These are phyloP conservation scores for Nemotelus nigrinus DNA, from an alignment of 2,888 invertebrate species.

Conservation along the genomic window DNA sequence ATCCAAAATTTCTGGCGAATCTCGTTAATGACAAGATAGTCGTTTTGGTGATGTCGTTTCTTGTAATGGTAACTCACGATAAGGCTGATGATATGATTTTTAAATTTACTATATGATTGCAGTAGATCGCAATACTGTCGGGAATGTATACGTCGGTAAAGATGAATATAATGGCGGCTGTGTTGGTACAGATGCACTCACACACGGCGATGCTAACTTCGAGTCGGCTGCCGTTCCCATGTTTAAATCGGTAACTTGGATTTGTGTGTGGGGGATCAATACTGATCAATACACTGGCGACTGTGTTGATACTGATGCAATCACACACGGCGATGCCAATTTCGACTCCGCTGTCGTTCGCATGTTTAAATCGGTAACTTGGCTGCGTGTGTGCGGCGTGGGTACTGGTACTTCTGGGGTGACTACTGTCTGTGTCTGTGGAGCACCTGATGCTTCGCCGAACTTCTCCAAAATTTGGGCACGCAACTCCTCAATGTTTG, in stretches of 20 bases:
- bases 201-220: too few relatives aligned
- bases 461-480: conserved; percentile 2
- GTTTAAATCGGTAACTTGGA: too few relatives aligned
- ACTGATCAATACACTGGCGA: background rate
- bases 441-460: conserved; percentile 17
- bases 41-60: conserved; percentile 46
- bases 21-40: conserved; percentile 46
- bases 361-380: conserved; percentile 10
- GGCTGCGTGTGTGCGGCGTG: conserved; percentile 15
- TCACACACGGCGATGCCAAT: too few relatives aligned
- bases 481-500: conserved; percentile 13
- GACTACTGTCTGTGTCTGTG: too few relatives aligned
- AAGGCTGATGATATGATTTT: conserved; percentile 31
- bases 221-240: too few relatives aligned
- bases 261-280: too few relatives aligned
- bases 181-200: too few relatives aligned
- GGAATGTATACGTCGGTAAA: too few relatives aligned
- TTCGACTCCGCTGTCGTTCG: conserved; percentile 9
- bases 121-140: too few relatives aligned
- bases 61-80: conserved; percentile 39
- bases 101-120: too few relatives aligned
- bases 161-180: too few relatives aligned
- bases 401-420: conserved; percentile 6
- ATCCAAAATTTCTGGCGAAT: conserved; percentile 47
- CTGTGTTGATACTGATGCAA: conserved; percentile 9